Percentiles rank a stretch among this genome's conserved stretches.
Evolutionary conservation across 2,113 vertebrate genomes (phyloP).

Genomic region (Trichomycterus rosablanca): DNA sequence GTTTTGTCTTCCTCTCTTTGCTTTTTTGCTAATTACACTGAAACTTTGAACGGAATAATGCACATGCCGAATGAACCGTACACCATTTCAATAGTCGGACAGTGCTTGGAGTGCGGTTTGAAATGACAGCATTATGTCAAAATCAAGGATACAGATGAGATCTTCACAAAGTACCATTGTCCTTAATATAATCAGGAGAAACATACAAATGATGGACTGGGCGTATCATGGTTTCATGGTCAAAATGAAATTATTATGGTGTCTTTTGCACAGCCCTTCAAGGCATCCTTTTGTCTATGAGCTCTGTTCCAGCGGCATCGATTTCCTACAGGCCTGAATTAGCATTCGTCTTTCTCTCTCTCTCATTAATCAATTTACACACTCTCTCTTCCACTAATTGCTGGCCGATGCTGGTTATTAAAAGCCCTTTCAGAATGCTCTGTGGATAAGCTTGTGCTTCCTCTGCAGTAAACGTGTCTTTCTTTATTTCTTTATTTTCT

Average conservation of each 20-base stretch:
- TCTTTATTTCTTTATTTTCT: not conserved
- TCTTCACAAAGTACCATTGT: slow-evolving; percentile 60
- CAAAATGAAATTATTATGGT: slow-evolving; percentile 46
- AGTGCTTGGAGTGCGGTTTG: slow-evolving; percentile 58
- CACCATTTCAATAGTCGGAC: slow-evolving; percentile 49
- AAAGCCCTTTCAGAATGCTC: slow-evolving; percentile 47
- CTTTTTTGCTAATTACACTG: slow-evolving; percentile 65
- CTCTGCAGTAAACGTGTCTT: slow-evolving; percentile 33
- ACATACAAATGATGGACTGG: slow-evolving; percentile 55
- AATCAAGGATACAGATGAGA: slow-evolving; percentile 57
- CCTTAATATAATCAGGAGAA: slow-evolving; percentile 55
- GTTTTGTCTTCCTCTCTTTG: slow-evolving; percentile 64
- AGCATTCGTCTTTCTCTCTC: slow-evolving; percentile 43
- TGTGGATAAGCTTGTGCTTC: slow-evolving; percentile 39
- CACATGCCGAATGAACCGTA: slow-evolving; percentile 59
- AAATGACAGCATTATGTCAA: slow-evolving; percentile 60
- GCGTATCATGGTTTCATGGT: slow-evolving; percentile 54
- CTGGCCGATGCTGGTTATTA: slow-evolving; percentile 48
- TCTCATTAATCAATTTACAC: slow-evolving; percentile 51
- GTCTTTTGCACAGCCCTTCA: slow-evolving; percentile 46
- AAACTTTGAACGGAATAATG: slow-evolving; percentile 61
- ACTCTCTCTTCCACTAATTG: slow-evolving; percentile 50
- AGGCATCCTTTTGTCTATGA: slow-evolving; percentile 49
- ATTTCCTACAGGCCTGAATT: slow-evolving; percentile 49
- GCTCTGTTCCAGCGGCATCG: slow-evolving; percentile 45